These are phyloP conservation scores for Lamprotornis superbus DNA, from an alignment of 2,113 vertebrate species.

Conservation along the genomic window DNA sequence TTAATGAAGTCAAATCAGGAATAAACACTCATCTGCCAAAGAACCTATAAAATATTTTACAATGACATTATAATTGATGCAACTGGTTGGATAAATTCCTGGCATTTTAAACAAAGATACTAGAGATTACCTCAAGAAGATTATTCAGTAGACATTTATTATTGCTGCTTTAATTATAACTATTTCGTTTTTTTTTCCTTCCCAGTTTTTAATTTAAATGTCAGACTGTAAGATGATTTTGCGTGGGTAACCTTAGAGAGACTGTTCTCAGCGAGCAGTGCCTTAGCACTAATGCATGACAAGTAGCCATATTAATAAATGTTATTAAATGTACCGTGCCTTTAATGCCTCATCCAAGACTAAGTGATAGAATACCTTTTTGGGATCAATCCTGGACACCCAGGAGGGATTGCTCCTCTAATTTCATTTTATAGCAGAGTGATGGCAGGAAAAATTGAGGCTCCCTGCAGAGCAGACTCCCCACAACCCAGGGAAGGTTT, in stretches of 20 bases:
- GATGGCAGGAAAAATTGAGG: not conserved
- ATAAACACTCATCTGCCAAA: constrained; percentile 33
- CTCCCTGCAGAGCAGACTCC: not conserved
- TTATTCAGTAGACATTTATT: constrained; percentile 13
- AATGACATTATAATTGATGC: constrained; percentile 19
- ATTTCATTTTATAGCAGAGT: not conserved
- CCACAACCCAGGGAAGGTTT: rapidly evolving
- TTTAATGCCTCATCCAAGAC: not conserved
- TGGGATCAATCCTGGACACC: not conserved
- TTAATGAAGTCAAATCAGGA: constrained; percentile 47
- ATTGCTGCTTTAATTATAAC: not conserved
- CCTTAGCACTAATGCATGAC: not conserved
- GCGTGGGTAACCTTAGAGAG: constrained; percentile 3
- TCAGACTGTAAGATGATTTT: not conserved
- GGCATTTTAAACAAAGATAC: constrained; percentile 30
- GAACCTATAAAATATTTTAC: constrained; percentile 40
- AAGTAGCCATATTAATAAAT: not conserved
- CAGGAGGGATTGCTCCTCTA: not conserved
- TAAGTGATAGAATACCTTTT: not conserved
- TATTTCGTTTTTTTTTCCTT: not conserved
- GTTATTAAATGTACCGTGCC: not conserved
- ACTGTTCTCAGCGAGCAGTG: not conserved
- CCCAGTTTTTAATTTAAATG: constrained; percentile 16
- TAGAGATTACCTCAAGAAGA: constrained; percentile 7
- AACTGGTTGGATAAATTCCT: constrained; percentile 14